These are phyloP conservation scores for Rhingia campestris DNA, from an alignment of 2,888 invertebrate genomes.

Conservation along the genomic window DNA sequence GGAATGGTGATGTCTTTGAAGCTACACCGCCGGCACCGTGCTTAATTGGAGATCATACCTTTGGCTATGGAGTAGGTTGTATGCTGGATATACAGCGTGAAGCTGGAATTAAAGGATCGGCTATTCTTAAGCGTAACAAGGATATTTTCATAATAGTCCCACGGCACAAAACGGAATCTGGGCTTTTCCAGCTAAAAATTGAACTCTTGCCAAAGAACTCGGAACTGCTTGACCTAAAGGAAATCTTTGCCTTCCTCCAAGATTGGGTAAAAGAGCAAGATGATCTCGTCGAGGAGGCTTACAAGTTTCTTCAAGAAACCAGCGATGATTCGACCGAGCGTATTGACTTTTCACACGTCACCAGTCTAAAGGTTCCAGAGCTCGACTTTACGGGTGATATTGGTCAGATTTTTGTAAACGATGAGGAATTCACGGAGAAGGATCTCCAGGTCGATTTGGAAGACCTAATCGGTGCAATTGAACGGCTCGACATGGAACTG, in stretches of 20 bases:
- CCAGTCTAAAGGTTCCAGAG: constrained; percentile 75
- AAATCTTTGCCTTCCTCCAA: constrained; percentile 78
- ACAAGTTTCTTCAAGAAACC: constrained; percentile 59
- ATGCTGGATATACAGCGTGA: constrained; percentile 80
- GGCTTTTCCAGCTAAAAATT: constrained; percentile 79
- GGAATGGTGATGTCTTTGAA: constrained; percentile 82
- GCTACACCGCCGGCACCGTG: constrained; percentile 80
- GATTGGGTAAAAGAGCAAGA: constrained; percentile 79
- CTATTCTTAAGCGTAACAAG: constrained; percentile 76
- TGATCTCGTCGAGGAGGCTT: constrained; percentile 75
- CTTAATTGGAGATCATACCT: constrained; percentile 76
- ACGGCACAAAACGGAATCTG: constrained; percentile 78
- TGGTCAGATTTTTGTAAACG: constrained; percentile 77
- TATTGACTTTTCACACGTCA: constrained; percentile 64
- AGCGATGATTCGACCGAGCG: background rate
- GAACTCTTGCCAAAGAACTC: constrained; percentile 79
- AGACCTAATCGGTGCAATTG: constrained; percentile 76
- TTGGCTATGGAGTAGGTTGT: constrained; percentile 78
- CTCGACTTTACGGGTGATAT: constrained; percentile 77
- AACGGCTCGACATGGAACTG: constrained; percentile 76
- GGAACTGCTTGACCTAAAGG: constrained; percentile 79
- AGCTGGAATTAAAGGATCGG: constrained; percentile 79
- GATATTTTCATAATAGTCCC: constrained; percentile 80
- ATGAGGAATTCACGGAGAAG: constrained; percentile 77
- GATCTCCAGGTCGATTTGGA: constrained; percentile 77